A percentile compares a stretch with the other conserved stretches of the same genome.
Conservation (phyloP, 2,113 vertebrate genomes). For the Mastomys natalensis region DNA sequence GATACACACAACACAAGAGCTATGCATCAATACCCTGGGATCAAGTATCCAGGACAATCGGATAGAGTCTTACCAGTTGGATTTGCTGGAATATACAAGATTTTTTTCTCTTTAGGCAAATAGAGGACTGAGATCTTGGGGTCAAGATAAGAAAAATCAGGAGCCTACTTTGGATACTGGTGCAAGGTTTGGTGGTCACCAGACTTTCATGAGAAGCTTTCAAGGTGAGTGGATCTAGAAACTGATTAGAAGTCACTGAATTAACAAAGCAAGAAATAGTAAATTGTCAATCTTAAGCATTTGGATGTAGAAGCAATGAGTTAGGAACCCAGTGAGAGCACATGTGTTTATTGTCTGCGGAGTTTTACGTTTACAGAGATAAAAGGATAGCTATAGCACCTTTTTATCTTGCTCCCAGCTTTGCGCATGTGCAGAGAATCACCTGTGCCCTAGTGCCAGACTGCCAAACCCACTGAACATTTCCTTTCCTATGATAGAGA, state of each 20-base stretch:
- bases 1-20: neutral
- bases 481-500: neutral
- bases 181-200: neutral
- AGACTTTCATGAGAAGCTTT: neutral
- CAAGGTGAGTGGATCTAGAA: neutral
- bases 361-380: neutral
- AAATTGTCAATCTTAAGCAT: neutral
- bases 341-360: neutral
- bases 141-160: neutral
- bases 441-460: neutral
- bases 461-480: neutral
- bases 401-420: neutral
- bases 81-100: neutral
- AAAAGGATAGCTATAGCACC: fast-evolving
- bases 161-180: neutral
- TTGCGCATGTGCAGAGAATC: neutral
- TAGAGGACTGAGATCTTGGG: neutral
- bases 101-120: neutral
- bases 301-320: neutral
- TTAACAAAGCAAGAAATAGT: neutral
- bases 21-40: neutral
- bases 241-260: neutral
- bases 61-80: neutral
- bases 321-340: neutral
- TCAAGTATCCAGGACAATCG: neutral